Conservation (phyloP, 53 echinoderm and acorn worm genomes). For the Holothuria leucospilota region DNA sequence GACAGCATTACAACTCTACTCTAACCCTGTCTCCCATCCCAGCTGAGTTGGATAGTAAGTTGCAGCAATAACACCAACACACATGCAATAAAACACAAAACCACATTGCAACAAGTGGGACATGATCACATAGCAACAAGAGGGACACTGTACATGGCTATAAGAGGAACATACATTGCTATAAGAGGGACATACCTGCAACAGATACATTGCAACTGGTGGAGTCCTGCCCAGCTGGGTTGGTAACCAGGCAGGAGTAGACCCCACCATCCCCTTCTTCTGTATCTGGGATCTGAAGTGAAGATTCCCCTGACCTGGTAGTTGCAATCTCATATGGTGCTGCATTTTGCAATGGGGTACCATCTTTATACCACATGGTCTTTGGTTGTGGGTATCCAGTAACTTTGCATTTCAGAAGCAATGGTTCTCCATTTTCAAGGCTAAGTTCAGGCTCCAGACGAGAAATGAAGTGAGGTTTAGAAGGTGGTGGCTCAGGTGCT, state of each 20-base stretch:
- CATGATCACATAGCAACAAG: no score
- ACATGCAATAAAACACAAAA: no score
- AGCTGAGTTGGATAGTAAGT: no score
- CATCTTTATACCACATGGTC: constrained; percentile 88
- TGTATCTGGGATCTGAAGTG: constrained; percentile 23
- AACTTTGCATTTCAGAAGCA: constrained; percentile 75
- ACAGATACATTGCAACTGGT: constrained; percentile 77
- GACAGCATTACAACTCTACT: no score
- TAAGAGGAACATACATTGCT: no score
- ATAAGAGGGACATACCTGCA: constrained; percentile 57
- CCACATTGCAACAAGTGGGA: no score
- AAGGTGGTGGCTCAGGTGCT: constrained; percentile 45
- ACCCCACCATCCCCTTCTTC: constrained; percentile 76
- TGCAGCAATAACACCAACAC: no score
- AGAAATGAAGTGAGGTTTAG: constrained; percentile 35
- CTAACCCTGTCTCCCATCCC: no score
- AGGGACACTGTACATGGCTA: no score
- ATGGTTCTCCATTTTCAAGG: constrained; percentile 71
- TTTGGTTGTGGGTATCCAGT: constrained; percentile 82
- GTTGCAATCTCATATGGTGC: constrained; percentile 35
- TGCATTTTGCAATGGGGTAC: constrained; percentile 34
- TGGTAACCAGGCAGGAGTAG: constrained; percentile 75
- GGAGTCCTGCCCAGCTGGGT: constrained; percentile 77
- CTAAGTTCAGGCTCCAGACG: constrained; percentile 39
- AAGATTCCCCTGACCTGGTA: constrained; percentile 32